Conservation (phyloP, 2,113 vertebrate genomes). For the Macrotis lagotis region DNA sequence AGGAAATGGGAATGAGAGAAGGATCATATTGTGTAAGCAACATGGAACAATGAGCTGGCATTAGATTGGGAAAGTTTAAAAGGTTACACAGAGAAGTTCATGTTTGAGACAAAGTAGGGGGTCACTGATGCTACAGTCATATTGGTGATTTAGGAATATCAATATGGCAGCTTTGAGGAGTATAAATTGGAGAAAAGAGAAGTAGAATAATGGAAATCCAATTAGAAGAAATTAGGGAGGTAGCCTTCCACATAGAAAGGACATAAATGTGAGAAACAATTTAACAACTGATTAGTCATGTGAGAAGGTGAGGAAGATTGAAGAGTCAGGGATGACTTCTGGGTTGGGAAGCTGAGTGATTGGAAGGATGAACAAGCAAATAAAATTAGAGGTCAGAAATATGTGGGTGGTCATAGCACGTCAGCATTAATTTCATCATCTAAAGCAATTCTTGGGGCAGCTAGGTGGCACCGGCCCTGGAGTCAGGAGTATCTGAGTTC, state of each 20-base stretch:
- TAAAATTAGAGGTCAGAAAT: not conserved
- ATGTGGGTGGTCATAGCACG: not conserved
- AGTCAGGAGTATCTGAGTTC: no score
- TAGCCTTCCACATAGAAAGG: not conserved
- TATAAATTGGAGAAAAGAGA: not conserved
- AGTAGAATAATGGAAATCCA: not conserved
- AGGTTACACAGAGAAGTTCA: not conserved
- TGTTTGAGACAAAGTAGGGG: not conserved
- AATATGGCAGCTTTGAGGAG: not conserved
- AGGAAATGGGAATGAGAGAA: not conserved
- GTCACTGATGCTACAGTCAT: not conserved
- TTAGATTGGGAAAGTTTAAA: not conserved
- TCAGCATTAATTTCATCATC: not conserved
- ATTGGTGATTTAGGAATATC: not conserved
- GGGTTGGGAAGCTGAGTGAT: not conserved
- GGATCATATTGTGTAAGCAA: not conserved
- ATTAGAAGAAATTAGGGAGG: not conserved
- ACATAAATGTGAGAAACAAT: not conserved
- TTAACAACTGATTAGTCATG: not conserved
- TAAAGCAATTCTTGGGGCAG: not conserved
- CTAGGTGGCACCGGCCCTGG: no score
- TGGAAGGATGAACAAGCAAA: not conserved
- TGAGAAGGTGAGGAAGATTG: not conserved
- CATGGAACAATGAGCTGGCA: not conserved
- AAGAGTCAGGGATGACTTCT: not conserved